Conservation (phyloP, 2,797 vertebrate species). For the Sphaeramia orbicularis region DNA sequence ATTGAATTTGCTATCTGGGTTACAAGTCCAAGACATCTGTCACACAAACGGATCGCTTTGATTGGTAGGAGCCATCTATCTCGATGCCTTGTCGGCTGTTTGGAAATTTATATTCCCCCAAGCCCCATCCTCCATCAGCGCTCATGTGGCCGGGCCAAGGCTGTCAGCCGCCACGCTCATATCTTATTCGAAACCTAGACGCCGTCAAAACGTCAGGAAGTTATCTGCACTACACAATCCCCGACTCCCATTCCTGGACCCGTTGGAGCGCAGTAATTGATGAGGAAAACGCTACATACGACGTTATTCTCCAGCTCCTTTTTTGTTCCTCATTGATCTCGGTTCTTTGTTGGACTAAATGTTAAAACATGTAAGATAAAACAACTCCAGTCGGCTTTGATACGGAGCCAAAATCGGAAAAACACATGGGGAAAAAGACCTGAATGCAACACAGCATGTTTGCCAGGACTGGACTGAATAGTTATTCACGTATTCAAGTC, state of each 20-base stretch:
- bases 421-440: neutral
- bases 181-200: constrained; percentile 73
- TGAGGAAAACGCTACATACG: constrained; percentile 6
- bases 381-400: neutral
- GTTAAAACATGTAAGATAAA: neutral
- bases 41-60: constrained; percentile 79
- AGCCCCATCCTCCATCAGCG: constrained; percentile 75
- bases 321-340: no score
- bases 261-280: neutral
- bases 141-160: constrained; percentile 56
- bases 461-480: neutral
- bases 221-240: no score
- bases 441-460: neutral
- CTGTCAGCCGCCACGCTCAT: constrained; percentile 66
- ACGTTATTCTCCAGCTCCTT: neutral
- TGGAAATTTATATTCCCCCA: constrained; percentile 81
- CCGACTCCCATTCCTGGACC: neutral
- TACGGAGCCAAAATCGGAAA: neutral
- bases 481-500: constrained; percentile 11
- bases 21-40: constrained; percentile 80
- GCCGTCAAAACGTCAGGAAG: constrained; percentile 19
- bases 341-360: neutral
- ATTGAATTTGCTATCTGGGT: constrained; percentile 71
- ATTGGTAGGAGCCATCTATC: constrained; percentile 81
- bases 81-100: constrained; percentile 71